Base-by-base conservation (phyloP, 2,113 vertebrate genomes). In the Corythaixoides concolor region DNA sequence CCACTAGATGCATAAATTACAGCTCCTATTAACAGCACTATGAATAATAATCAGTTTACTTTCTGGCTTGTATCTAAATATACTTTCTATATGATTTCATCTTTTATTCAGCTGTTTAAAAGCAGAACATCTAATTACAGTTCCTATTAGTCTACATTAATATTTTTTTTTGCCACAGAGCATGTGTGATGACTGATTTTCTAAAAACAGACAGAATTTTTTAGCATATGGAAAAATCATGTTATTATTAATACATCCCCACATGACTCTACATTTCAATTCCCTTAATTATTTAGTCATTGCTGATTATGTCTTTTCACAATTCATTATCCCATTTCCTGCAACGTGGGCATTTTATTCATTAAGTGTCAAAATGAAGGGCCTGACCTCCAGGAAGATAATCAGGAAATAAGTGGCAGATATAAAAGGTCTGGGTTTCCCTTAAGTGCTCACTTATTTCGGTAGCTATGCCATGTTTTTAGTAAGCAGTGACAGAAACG, bases 1-100 rank as follows among this genome's bases (percentile, higher is more conserved):
- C 98, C 98, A 97, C 97, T 96, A 96, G 97, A 97, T 98, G 98
- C 98, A 98, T 98, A 98, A 98, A 98, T 98, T 98, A 97, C 85
- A 95, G 97, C 94, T 97, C 97, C 96, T 97, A 98, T 98, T 98
- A 98, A 97, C 97, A 97, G 96, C 89, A 93, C 97, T 97, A 98
- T 98, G 98, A 98, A 98, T 98, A 98, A 98, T 98, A 98, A 98
- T 98, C 97, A 98, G 98, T 98, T 98, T 98, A 98, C 97, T 98
- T 98, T 98, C 96, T 98, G 95, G 98, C 95, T 98, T 97, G 98
- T 97, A 97, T 98, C 98, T 98, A 98, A 98, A 98, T 98, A 98
- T 98, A 98, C 96, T 98, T 98, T 97, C 98, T 98, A 98, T 98
- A 98, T 98, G 98, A 98, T 98, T 98, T 98, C 98, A 98, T 98